A percentile compares a stretch with the other conserved stretches of the same genome.
Evolutionary conservation across 2,113 vertebrate species (phyloP).

Genomic region (Syngnathoides biaculeatus): DNA sequence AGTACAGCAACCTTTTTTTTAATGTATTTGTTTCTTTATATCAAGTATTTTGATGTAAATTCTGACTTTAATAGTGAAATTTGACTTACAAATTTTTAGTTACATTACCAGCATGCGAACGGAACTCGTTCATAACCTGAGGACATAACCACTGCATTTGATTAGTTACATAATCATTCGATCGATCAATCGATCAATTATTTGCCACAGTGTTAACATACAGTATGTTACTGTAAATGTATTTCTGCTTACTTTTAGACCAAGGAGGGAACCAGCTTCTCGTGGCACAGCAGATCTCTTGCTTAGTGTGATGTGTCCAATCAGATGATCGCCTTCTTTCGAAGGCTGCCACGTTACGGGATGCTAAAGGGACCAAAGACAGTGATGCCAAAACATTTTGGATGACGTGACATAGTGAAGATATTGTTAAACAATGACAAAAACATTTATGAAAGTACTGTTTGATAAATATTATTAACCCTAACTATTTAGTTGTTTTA

Average conservation of each 20-base stretch:
- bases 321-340: conserved; percentile 96
- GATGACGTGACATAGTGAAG: not conserved
- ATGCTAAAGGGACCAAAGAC: conserved; percentile 74
- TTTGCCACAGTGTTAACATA: not conserved
- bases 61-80: no score
- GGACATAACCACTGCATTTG: no score
- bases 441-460: not conserved
- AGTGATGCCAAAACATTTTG: not conserved
- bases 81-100: no score
- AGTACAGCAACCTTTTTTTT: no score
- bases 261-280: conserved; percentile 91
- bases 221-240: not conserved
- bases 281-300: conserved; percentile 95
- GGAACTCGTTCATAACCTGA: no score
- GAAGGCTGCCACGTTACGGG: conserved; percentile 97
- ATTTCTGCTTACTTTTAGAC: conserved; percentile 85
- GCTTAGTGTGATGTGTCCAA: conserved; percentile 95
- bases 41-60: no score
- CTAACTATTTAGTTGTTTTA: not conserved
- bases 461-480: not conserved
- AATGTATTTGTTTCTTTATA: no score
- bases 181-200: not conserved
- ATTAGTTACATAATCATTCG: not conserved
- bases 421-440: not conserved
- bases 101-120: no score